Base-by-base conservation (phyloP, 2,113 vertebrate species). In the Phalacrocorax pelagicus region DNA sequence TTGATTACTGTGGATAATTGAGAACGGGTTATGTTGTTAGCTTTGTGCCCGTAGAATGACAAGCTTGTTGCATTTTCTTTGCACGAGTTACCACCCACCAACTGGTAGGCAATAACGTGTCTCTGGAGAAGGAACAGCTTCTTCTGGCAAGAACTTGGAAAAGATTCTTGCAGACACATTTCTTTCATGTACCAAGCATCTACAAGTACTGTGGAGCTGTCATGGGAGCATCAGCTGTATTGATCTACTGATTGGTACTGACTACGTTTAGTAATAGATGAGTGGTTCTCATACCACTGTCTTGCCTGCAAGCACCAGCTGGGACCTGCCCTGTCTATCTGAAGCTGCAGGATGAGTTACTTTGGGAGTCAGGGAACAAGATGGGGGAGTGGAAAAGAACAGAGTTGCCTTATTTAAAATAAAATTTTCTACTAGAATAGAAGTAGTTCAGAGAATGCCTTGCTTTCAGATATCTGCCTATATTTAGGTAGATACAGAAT, bases 161-260 rank as follows among this genome's bases (percentile, higher is more conserved):
- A 44, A 42, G 49, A 23, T 63, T 71, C n/a, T 59, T 74, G 86
- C 59, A 71, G 72, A 49, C 5, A 9, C 10, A 34, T 62, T 91
- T 88, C 49, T 66, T 85, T 61, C 12, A 11, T 20, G 38, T 81
- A 19, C 38, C 51, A 26, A 92, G 27, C 57, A 40, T 78, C 72
- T 86, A 0, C 12, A 70, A 89, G 36, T 2, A 9, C 62, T 62
- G 74, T 49, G 38, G 91, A 80, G 49, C 77, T 89, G 40, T 74
- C 61, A 38, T 55, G 70, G 74, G 84, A 90, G 81, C 87, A 91
- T 94, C 93, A 94, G 87, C 74, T 91, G 54, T 79, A 65, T 92
- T 85, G 77, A 78, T 92, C 73, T 96, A 17, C 81, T 81, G 61
- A 38, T 85, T 46, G 78, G 34, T 82, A 29, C 57, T 79, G 65